Percentiles rank a stretch among this genome's conserved stretches.
Conservation (phyloP, 2,113 vertebrate genomes). For the Girardinichthys multiradiatus region DNA sequence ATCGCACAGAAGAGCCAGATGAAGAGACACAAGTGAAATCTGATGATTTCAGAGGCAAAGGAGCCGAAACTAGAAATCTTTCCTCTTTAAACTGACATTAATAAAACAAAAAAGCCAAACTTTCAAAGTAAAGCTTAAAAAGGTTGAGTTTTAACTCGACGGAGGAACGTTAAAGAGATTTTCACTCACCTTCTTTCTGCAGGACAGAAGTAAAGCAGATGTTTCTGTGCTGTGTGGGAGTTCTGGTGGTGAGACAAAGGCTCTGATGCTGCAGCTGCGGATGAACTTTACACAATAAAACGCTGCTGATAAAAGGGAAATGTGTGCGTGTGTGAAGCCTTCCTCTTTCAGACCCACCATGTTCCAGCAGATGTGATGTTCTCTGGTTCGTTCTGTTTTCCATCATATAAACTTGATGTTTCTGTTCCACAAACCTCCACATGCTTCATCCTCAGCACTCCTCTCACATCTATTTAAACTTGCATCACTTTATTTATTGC, state of each 20-base stretch:
- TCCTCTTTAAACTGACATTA: neutral
- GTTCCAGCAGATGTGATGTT: neutral
- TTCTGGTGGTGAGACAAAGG: neutral
- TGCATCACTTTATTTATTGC: neutral
- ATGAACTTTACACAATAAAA: neutral
- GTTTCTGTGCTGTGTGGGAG: neutral
- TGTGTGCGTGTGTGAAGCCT: neutral
- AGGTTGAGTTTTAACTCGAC: neutral
- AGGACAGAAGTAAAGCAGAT: neutral
- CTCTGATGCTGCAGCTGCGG: neutral
- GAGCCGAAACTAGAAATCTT: neutral
- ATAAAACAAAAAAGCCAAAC: no score
- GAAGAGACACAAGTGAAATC: neutral
- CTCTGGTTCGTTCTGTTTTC: neutral
- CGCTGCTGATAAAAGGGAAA: constrained; percentile 4
- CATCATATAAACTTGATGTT: neutral
- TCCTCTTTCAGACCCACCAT: constrained; percentile 3
- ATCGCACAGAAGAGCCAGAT: no score
- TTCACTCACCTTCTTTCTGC: neutral
- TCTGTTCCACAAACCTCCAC: neutral
- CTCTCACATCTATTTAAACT: neutral
- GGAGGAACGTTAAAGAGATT: neutral
- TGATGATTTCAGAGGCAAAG: neutral
- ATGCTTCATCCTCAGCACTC: neutral
- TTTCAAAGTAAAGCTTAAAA: neutral